phyloP scores from a whole-genome alignment of 2,797 vertebrate species.

The Tiaroga cobitis region DNA sequence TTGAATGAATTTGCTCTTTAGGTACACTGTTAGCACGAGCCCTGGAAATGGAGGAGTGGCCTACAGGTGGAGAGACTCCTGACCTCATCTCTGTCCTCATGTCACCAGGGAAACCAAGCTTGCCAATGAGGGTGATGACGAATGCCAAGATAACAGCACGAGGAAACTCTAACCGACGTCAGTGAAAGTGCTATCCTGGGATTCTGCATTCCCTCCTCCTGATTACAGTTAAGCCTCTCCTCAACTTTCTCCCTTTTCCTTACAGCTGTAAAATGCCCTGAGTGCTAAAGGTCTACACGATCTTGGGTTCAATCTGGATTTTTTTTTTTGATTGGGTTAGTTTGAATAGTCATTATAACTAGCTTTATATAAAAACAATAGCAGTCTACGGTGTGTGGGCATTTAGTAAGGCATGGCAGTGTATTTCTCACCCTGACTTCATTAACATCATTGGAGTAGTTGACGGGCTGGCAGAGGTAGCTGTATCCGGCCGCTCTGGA shows the following conservation, averaged over 20 bases:
- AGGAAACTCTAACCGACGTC: constrained; percentile 35
- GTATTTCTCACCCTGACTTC: constrained; percentile 92
- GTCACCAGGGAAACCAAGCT: constrained; percentile 15
- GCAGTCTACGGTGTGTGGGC: not conserved
- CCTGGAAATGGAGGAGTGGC: not conserved
- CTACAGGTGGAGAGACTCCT: constrained; percentile 25
- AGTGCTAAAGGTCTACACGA: not conserved
- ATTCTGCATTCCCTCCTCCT: not conserved
- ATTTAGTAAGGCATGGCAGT: not conserved
- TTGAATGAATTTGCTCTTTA: not conserved
- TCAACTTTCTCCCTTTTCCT: constrained; percentile 14
- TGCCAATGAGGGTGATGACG: constrained; percentile 2
- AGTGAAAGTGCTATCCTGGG: constrained; percentile 10
- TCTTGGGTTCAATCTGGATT: not conserved
- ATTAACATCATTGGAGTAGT: constrained; percentile 92
- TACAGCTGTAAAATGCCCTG: not conserved
- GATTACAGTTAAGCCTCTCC: constrained; percentile 11
- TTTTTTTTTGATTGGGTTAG: not conserved
- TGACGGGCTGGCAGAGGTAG: constrained; percentile 96
- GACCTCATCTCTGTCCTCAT: constrained; percentile 30
- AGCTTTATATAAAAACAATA: not conserved
- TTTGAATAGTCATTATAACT: not conserved
- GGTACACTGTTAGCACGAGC: not conserved
- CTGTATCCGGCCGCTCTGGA: constrained; percentile 94
- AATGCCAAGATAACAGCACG: constrained; percentile 38